Evolutionary conservation across 37 sponge, comb jelly and placozoan genomes (phyloP).

Genomic region (Haliclona indistincta): DNA sequence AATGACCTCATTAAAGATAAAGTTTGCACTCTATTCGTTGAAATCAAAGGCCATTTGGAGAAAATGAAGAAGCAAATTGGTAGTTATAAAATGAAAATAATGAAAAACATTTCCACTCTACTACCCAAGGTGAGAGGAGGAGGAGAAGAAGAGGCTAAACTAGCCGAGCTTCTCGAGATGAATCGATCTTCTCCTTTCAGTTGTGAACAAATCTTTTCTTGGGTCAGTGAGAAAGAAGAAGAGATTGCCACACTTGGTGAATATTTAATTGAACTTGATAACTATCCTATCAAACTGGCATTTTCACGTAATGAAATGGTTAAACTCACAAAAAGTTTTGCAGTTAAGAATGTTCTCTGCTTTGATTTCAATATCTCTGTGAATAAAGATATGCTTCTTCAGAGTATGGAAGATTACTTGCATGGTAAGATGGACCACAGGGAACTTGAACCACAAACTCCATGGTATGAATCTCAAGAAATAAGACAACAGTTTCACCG

Average conservation of each 20-base stretch:
- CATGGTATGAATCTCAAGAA: no score
- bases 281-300: no score
- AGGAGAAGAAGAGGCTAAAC: conserved; percentile 16
- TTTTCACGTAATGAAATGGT: neutral
- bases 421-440: no score
- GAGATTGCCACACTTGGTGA: conserved; percentile 15
- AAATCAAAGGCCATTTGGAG: conserved; percentile 2
- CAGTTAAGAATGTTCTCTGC: no score
- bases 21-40: neutral
- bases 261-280: neutral
- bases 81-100: conserved; percentile 1
- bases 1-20: conserved; percentile 21
- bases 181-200: conserved; percentile 25
- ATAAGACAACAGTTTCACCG: neutral
- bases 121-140: conserved; percentile 24
- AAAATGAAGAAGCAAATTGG: neutral
- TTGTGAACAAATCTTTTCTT: neutral
- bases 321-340: neutral
- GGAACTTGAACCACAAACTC: no score
- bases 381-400: no score
- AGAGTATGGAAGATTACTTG: no score
- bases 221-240: conserved; percentile 26
- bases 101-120: conserved; percentile 2
- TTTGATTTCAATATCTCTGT: no score
- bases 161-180: conserved; percentile 5